These are phyloP conservation scores for Drosophila formosana DNA, from an alignment of 2,888 invertebrate genomes.

Conservation along the genomic window DNA sequence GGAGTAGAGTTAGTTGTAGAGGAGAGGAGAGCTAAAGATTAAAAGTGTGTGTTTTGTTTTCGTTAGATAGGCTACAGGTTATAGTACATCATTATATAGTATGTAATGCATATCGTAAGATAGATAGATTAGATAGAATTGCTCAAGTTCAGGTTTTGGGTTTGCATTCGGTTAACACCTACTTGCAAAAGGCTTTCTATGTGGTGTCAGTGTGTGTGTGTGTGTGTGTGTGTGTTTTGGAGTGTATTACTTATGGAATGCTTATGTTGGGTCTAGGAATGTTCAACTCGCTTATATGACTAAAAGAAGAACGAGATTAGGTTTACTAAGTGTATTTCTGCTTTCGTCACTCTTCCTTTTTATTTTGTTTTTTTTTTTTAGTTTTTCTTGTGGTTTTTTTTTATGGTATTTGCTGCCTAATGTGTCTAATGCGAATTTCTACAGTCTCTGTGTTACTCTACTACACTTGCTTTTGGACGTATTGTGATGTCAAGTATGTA, in stretches of 20 bases:
- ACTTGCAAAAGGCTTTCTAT: slow-evolving; percentile 72
- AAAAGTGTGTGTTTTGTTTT: slow-evolving; percentile 43
- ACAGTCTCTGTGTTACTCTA: slow-evolving; percentile 80
- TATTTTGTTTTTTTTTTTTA: slow-evolving; percentile 3
- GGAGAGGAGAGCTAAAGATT: slow-evolving; percentile 61
- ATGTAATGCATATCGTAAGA: slow-evolving; percentile 47
- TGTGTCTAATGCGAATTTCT: slow-evolving; percentile 77
- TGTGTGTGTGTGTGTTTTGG: slow-evolving; percentile 29
- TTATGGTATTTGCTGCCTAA: slow-evolving; percentile 54
- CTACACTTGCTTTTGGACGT: slow-evolving; percentile 81
- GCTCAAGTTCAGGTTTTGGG: slow-evolving; percentile 73
- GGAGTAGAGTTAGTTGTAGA: slow-evolving; percentile 35
- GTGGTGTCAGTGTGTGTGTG: slow-evolving; percentile 49
- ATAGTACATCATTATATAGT: slow-evolving; percentile 53
- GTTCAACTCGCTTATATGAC: slow-evolving; percentile 69
- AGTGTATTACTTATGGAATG: slow-evolving; percentile 37
- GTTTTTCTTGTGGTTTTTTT: slow-evolving; percentile 20
- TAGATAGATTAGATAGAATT: slow-evolving; percentile 65
- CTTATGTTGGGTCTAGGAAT: slow-evolving; percentile 58
- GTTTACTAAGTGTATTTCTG: slow-evolving; percentile 53
- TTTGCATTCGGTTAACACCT: slow-evolving; percentile 58
- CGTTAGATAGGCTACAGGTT: slow-evolving; percentile 56
- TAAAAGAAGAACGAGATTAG: slow-evolving; percentile 72
- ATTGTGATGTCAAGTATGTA: slow-evolving; percentile 81
- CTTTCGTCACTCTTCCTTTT: slow-evolving; percentile 10